phyloP scores from a whole-genome alignment of 1,140 invertebrate genomes.

The Brachionus asplanchnoidis region DNA sequence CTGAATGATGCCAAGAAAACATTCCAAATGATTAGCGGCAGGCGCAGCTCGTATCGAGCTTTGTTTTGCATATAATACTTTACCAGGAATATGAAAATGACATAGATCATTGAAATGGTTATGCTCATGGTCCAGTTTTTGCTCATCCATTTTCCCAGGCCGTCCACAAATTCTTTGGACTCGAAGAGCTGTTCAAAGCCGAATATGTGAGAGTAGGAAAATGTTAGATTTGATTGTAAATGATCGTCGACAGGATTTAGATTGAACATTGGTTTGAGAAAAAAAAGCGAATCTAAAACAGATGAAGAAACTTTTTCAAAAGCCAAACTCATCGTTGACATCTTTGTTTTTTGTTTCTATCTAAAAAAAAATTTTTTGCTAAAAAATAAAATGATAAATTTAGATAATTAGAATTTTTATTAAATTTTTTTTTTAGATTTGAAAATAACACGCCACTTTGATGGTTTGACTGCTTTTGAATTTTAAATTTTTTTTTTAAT shows the following conservation, averaged over 20 bases:
- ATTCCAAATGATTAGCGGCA: constrained; percentile 84
- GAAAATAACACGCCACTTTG: neutral
- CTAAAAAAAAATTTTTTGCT: neutral
- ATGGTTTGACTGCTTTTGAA: neutral
- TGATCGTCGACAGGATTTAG: neutral
- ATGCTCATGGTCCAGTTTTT: constrained; percentile 89
- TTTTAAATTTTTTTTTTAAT: neutral
- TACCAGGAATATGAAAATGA: constrained; percentile 85
- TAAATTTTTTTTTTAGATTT: no score
- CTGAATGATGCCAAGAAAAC: constrained; percentile 84
- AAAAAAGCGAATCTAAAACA: neutral
- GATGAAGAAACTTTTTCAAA: constrained; percentile 1
- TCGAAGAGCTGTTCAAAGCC: constrained; percentile 28
- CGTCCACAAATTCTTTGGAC: constrained; percentile 19
- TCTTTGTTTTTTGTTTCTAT: neutral
- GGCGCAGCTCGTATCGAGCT: constrained; percentile 76
- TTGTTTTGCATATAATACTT: constrained; percentile 85
- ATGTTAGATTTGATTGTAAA: neutral
- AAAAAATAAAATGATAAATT: neutral
- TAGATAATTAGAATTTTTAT: no score
- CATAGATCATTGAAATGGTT: constrained; percentile 70
- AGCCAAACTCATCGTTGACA: constrained; percentile 23
- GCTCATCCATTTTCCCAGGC: constrained; percentile 72
- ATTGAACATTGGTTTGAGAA: constrained; percentile 25
- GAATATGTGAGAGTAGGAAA: constrained; percentile 35